A percentile compares a stretch with the other conserved stretches of the same genome.
phyloP scores from a whole-genome alignment of 1,140 invertebrate genomes.

The Lysiphlebus fabarum region DNA sequence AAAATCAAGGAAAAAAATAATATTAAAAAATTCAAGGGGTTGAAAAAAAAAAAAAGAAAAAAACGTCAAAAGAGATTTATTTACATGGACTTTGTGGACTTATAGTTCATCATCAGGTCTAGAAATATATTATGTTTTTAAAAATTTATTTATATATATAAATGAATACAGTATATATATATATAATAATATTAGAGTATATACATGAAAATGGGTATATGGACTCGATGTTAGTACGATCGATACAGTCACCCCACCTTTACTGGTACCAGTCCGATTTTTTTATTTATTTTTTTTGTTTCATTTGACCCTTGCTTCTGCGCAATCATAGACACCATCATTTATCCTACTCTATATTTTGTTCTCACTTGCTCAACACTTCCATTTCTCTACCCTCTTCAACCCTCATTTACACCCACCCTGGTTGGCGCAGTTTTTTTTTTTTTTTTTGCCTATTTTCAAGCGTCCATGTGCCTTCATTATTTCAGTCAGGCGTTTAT shows the following conservation, averaged over 20 bases:
- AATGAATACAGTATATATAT: constrained; percentile 27
- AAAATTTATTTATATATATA: constrained; percentile 8
- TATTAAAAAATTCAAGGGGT: constrained; percentile 3
- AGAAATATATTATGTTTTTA: background rate
- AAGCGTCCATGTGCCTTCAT: constrained; percentile 24
- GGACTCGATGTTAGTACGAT: constrained; percentile 48
- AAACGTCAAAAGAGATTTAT: constrained; percentile 19
- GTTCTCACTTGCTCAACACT: constrained; percentile 2
- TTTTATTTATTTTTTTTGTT: constrained; percentile 33
- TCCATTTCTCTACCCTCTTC: background rate
- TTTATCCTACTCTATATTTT: constrained; percentile 6
- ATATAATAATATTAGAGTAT: too few species aligned
- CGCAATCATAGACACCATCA: constrained; percentile 29
- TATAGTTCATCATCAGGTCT: constrained; percentile 21
- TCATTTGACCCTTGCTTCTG: constrained; percentile 43
- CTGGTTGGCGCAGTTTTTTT: background rate
- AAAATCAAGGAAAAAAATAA: background rate
- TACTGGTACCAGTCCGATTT: constrained; percentile 44
- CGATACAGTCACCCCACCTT: constrained; percentile 45
- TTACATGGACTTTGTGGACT: constrained; percentile 25
- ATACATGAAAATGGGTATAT: constrained; percentile 28
- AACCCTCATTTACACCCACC: constrained; percentile 2
- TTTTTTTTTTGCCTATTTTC: constrained; percentile 5
- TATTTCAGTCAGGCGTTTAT: constrained; percentile 27
- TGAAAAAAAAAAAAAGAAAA: constrained; percentile 6